A percentile compares a stretch with the other conserved stretches of the same genome.
Conservation (phyloP, 2,888 invertebrate genomes). For the Nematopogon swammerdamellus region DNA sequence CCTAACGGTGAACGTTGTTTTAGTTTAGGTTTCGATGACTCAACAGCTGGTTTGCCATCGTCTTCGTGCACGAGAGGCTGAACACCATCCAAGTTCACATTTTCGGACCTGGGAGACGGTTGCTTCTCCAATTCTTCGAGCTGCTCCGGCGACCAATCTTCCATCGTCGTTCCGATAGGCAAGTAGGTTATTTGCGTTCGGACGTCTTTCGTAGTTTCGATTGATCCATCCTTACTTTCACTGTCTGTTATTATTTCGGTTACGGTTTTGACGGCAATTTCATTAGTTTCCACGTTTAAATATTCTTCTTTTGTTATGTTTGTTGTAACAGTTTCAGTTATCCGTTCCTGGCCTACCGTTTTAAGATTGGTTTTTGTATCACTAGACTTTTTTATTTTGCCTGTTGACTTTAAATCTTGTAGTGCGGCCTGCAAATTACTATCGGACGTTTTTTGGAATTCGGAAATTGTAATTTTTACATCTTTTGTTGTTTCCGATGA, state of each 20-base stretch:
- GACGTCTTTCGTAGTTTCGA: slow-evolving; percentile 47
- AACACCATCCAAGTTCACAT: slow-evolving; percentile 16
- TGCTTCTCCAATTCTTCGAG: slow-evolving; percentile 36
- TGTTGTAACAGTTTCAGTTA: slow-evolving; percentile 40
- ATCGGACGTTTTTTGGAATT: slow-evolving; percentile 44
- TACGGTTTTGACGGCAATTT: slow-evolving; percentile 43
- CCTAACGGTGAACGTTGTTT: slow-evolving; percentile 45
- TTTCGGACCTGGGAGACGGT: slow-evolving; percentile 22
- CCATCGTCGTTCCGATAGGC: slow-evolving; percentile 39
- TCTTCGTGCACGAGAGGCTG: background rate
- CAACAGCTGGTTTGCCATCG: slow-evolving; percentile 11
- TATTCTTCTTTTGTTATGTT: slow-evolving; percentile 46
- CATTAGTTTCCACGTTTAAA: slow-evolving; percentile 29
- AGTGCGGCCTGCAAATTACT: slow-evolving; percentile 43
- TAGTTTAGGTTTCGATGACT: slow-evolving; percentile 21
- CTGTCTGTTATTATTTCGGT: slow-evolving; percentile 47
- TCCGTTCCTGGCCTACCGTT: slow-evolving; percentile 38
- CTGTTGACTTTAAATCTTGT: slow-evolving; percentile 36
- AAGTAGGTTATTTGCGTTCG: slow-evolving; percentile 48
- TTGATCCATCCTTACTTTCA: slow-evolving; percentile 33
- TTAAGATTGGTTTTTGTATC: slow-evolving; percentile 50
- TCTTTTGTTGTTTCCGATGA: slow-evolving; percentile 55
- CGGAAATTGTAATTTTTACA: slow-evolving; percentile 49
- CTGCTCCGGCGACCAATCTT: slow-evolving; percentile 47
- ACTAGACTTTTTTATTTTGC: slow-evolving; percentile 38